Percentiles rank a stretch among this genome's conserved stretches.
Conservation (phyloP, 2,797 vertebrate species). For the Ara ararauna region DNA sequence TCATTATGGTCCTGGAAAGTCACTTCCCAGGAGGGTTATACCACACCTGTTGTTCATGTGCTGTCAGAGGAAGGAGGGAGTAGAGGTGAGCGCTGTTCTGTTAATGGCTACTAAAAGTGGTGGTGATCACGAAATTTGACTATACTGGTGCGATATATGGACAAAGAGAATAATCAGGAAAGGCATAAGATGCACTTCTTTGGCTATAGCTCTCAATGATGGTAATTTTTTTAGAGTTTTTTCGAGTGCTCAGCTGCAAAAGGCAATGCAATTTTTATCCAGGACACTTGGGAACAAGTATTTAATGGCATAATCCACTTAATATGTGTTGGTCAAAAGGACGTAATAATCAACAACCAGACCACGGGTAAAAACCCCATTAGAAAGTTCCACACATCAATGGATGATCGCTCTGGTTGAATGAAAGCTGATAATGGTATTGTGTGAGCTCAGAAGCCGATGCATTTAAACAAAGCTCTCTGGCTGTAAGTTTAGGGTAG, state of each 20-base stretch:
- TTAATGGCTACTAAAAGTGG: background rate
- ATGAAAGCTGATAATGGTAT: conserved; percentile 24
- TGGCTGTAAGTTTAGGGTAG: background rate
- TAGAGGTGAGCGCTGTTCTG: background rate
- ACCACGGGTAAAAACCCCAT: conserved; percentile 19
- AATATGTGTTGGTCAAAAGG: background rate
- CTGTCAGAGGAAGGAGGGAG: background rate
- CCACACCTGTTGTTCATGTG: fast-evolving
- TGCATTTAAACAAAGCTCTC: background rate
- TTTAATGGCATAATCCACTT: background rate
- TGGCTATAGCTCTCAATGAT: background rate
- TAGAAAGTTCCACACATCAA: conserved; percentile 63
- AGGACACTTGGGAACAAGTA: background rate
- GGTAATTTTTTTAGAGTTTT: background rate
- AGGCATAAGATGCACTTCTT: background rate
- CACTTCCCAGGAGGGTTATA: background rate
- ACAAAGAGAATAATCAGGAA: background rate
- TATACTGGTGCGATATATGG: background rate
- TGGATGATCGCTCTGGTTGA: conserved; percentile 11
- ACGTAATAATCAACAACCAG: background rate
- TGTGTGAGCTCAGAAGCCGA: background rate
- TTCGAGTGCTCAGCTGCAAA: background rate
- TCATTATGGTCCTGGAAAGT: background rate
- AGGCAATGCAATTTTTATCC: background rate
- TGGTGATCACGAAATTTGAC: background rate